phyloP scores from a whole-genome alignment of 2,888 invertebrate species.

The Zelleria hepariella region DNA sequence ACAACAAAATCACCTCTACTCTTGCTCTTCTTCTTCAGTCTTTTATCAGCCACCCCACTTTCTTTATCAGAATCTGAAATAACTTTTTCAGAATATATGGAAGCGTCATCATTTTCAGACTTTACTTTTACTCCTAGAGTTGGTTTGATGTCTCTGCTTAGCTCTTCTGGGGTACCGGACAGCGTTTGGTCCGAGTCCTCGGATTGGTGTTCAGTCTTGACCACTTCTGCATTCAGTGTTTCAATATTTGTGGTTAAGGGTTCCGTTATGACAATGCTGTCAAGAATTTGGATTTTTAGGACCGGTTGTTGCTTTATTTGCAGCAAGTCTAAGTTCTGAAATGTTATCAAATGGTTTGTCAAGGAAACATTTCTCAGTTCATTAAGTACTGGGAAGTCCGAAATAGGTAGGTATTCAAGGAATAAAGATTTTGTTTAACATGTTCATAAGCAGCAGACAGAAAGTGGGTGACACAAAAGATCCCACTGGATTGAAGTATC shows the following conservation, averaged over 20 bases:
- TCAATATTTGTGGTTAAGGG: background rate
- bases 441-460: too few relatives aligned
- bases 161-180: background rate
- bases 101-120: slow-evolving; percentile 1
- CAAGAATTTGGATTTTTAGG: background rate
- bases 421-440: too few relatives aligned
- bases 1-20: slow-evolving; percentile 16
- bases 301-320: background rate
- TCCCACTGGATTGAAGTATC: too few relatives aligned
- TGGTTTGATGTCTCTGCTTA: background rate
- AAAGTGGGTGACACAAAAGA: too few relatives aligned
- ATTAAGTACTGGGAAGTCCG: too few relatives aligned
- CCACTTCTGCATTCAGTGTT: too few relatives aligned
- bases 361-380: too few relatives aligned
- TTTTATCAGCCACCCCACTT: slow-evolving; percentile 18
- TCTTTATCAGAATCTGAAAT: slow-evolving; percentile 9
- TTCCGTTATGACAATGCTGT: background rate
- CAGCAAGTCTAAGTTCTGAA: background rate
- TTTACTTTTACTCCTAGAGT: background rate
- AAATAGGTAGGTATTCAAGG: too few relatives aligned
- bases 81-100: slow-evolving; percentile 6
- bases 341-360: background rate
- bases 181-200: background rate
- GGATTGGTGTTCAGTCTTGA: background rate
- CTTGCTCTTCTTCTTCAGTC: slow-evolving; percentile 18